Percentiles rank a stretch among this genome's conserved stretches.
Evolutionary conservation across 1,140 invertebrate genomes (phyloP).

Genomic region (Cardiocondyla obscurior): DNA sequence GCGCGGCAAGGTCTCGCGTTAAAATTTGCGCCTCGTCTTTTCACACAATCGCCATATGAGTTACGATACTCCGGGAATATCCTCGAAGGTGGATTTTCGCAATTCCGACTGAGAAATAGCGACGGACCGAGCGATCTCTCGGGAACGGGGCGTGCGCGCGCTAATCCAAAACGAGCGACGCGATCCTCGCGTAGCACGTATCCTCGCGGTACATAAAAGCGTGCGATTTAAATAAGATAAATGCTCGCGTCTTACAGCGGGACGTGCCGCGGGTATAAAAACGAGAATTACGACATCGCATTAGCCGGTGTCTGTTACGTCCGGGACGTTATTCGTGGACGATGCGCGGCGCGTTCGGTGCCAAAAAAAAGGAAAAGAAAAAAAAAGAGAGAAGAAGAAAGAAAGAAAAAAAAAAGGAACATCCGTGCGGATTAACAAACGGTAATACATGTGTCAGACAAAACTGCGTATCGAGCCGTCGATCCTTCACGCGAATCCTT

Average conservation of each 20-base stretch:
- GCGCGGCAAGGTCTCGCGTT: not conserved
- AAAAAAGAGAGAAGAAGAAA: too few relatives aligned
- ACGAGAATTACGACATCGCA: constrained; percentile 62
- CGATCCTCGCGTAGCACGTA: constrained; percentile 35
- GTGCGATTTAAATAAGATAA: constrained; percentile 54
- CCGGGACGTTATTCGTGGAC: constrained; percentile 22
- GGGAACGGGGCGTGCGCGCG: not conserved
- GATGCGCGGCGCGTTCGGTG: not conserved
- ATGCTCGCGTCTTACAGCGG: constrained; percentile 49
- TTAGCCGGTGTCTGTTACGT: constrained; percentile 57
- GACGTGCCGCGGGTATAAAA: constrained; percentile 57
- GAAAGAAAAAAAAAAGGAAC: constrained; percentile 45
- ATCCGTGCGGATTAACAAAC: not conserved
- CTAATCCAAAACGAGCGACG: constrained; percentile 54
- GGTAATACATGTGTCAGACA: not conserved
- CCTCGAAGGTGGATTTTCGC: constrained; percentile 35
- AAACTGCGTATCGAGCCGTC: constrained; percentile 1
- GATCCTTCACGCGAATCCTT: not conserved
- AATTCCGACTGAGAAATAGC: constrained; percentile 42
- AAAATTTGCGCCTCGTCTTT: not conserved
- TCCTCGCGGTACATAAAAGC: constrained; percentile 45
- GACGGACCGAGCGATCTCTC: constrained; percentile 1
- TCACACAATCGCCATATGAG: not conserved
- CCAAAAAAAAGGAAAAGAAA: too few relatives aligned
- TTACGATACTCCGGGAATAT: constrained; percentile 4